Evolutionary conservation across 2,888 invertebrate species (phyloP), one percentile per base, ranked within the genome.

Genomic region (Trachelus stipa): DNA sequence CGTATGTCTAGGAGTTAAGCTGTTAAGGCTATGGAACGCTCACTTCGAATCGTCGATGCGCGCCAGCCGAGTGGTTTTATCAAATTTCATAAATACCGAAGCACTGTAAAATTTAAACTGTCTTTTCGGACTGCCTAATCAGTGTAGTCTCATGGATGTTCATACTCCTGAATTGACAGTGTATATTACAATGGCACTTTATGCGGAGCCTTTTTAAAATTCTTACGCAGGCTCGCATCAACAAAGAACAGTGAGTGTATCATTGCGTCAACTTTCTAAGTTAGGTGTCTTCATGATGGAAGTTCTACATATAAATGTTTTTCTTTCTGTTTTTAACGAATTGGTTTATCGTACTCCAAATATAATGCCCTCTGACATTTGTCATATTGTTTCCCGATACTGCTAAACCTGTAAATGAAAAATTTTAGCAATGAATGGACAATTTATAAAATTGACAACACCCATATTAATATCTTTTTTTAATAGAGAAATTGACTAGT

Each of bases 1-100:
- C 89, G 88, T 89, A 88, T 88, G 87, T 88, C 85, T 90, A 90
- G 88, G 86, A 79, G 80, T 78, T 88, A 89, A 90, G 90, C 82
- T 85, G 86, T 87, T 90, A 88, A 88, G 85, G 86, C 86, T 87
- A 85, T 84, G 85, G 85, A 81, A 83, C 85, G 86, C 83, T 85
- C 83, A 85, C 80, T 83, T 85, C 82, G 82, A 84, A 82, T 83
- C 82, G 86, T 85, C 83, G 82, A 85, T 83, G 83, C 77, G 79
- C 82, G 82, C 85, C 76, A 83, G 56, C 56, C 23, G 56, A 9
- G 15, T 9, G 9, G 56, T 23, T 56, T 56, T 23, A 15, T 56
- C 23, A 23, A 56, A 56, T 56, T 56, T 56, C 56, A 56, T 23
- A 56, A 56, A 56, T 56, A 23, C 23, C 56, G 23, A 23, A 56